Percentiles rank a stretch among this genome's conserved stretches.
These are phyloP conservation scores for Apis florea DNA, from an alignment of 1,140 invertebrate genomes.

Conservation along the genomic window DNA sequence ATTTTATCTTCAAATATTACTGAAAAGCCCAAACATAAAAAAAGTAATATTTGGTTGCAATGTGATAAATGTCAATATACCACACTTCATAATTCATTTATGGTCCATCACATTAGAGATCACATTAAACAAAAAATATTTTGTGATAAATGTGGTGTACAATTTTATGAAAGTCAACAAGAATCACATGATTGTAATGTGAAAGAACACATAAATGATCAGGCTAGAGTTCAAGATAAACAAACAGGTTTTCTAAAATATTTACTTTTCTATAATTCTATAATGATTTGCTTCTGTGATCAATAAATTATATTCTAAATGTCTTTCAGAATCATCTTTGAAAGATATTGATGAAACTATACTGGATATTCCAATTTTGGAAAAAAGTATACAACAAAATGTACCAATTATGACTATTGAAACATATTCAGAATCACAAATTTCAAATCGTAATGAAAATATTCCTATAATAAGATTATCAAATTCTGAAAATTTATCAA, in stretches of 20 bases:
- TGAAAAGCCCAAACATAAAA: slow-evolving; percentile 53
- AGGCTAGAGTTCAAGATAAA: slow-evolving; percentile 14
- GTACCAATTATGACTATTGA: slow-evolving; percentile 38
- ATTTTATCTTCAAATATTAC: slow-evolving; percentile 19
- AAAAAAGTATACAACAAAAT: slow-evolving; percentile 26
- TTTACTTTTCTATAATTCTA: not conserved
- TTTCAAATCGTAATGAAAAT: slow-evolving; percentile 45
- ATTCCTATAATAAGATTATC: slow-evolving; percentile 57
- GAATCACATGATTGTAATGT: slow-evolving; percentile 48
- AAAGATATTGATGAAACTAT: slow-evolving; percentile 5
- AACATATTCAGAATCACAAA: slow-evolving; percentile 40
- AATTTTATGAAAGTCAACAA: slow-evolving; percentile 41
- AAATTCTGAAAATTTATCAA: slow-evolving; percentile 40
- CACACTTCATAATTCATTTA: slow-evolving; percentile 71
- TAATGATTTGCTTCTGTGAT: not conserved
- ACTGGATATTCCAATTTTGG: slow-evolving; percentile 17
- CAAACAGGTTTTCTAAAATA: not conserved
- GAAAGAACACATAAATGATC: slow-evolving; percentile 9
- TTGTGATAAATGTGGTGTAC: slow-evolving; percentile 59
- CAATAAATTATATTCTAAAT: slow-evolving; percentile 10
- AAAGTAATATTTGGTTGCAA: slow-evolving; percentile 70
- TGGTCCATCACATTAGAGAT: slow-evolving; percentile 70
- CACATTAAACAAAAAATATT: slow-evolving; percentile 60
- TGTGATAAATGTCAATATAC: slow-evolving; percentile 78
- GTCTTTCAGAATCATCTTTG: slow-evolving; percentile 37